A percentile compares a stretch with the other conserved stretches of the same genome.
These are phyloP conservation scores for Entomobrya proxima DNA, from an alignment of 2,888 invertebrate species.

Conservation along the genomic window DNA sequence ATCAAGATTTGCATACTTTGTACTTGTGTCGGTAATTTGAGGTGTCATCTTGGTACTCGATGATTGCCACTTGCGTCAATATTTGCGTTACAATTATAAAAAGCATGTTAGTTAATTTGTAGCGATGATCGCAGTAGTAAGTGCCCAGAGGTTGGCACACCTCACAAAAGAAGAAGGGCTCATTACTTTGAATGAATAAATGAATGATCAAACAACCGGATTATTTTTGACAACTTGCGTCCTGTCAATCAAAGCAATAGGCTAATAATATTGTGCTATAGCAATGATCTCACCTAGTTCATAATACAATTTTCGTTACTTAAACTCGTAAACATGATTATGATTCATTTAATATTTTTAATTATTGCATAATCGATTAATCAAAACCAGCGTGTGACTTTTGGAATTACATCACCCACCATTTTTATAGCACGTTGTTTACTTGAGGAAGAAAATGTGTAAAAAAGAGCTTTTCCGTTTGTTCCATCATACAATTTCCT, in stretches of 20 bases:
- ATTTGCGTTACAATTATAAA: neutral
- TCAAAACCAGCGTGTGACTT: neutral
- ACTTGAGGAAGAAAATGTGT: neutral
- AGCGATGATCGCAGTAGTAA: too few relatives aligned
- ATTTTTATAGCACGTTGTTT: neutral
- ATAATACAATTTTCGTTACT: too few relatives aligned
- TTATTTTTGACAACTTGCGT: too few relatives aligned
- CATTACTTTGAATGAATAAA: neutral
- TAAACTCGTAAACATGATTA: too few relatives aligned
- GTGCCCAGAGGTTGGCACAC: too few relatives aligned
- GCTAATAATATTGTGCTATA: too few relatives aligned
- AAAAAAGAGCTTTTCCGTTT: neutral
- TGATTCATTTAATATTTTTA: neutral
- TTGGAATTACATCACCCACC: neutral
- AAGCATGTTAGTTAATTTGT: constrained; percentile 9
- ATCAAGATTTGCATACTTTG: neutral
- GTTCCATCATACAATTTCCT: neutral
- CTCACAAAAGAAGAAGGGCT: too few relatives aligned
- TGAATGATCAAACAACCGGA: too few relatives aligned
- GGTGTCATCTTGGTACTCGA: neutral
- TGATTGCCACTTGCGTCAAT: neutral
- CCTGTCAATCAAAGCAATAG: too few relatives aligned
- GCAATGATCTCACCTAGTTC: too few relatives aligned
- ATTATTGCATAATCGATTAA: neutral
- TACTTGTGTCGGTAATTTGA: neutral